Base-by-base conservation (phyloP, 2,113 vertebrate species). In the Percopsis transmontana region DNA sequence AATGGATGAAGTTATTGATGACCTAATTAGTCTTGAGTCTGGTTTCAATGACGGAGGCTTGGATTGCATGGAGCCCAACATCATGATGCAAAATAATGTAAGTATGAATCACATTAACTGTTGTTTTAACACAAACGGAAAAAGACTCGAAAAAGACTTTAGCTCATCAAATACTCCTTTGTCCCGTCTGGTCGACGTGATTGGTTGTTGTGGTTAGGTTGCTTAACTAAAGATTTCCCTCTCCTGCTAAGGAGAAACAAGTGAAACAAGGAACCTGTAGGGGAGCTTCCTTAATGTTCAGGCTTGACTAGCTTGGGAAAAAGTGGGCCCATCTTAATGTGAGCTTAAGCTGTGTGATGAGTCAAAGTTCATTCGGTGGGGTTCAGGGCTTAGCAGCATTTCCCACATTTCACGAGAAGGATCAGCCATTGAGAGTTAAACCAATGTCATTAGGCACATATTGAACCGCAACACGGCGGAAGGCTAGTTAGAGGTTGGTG, bases 1-100 rank as follows among this genome's bases (percentile, higher is more conserved):
- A 88, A 94, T 97, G 94, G 95, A 97, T 88, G 94, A 96, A 72
- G 92, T 96, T 86, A 95, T 96, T 87, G 95, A 96, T 91, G 94
- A 96, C 88, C 93, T 97, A 73, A 96, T 97, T 77, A 91, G 91
- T 89, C 92, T 95, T 88, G 95, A 97, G 89, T 93, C 94, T 59
- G 94, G 90, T 70, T 96, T 98, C 90, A 95, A 96, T 89, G 94
- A 96, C 76, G 92, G 96, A 85, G 92, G 90, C 77, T 91, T 94
- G 92, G 91, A 92, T 83, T 95, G 92, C 79, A 91, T 95, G 88
- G 94, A 96, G 86, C 74, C 92, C 57, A 88, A 92, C 85, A 81
- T 95, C 72, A 87, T 96, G 78, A 95, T 95, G 91, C 93, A 96
- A 93, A 96, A 91, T 92, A 95, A 93, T 81, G 95, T 97, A 92